Evolutionary conservation across 2,113 vertebrate species (phyloP).

Genomic region (Propithecus coquereli): DNA sequence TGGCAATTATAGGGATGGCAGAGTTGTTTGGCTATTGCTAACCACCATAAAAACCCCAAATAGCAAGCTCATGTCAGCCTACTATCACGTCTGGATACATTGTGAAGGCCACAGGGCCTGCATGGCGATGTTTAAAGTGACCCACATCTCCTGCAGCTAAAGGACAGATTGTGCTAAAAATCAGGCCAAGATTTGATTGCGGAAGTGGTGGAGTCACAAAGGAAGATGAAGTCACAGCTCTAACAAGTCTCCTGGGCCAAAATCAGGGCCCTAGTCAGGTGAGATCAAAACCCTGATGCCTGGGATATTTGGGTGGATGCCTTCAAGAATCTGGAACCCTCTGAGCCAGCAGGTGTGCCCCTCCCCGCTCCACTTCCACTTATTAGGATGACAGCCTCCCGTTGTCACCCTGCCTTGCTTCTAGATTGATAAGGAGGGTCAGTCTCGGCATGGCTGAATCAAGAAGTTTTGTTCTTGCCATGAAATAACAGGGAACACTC

Average conservation of each 20-base stretch:
- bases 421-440: background rate
- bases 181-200: slow-evolving; percentile 48
- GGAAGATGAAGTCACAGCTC: background rate
- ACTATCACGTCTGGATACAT: slow-evolving; percentile 31
- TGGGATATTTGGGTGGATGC: background rate
- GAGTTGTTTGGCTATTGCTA: slow-evolving; percentile 34
- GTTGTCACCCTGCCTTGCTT: background rate
- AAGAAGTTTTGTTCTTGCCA: background rate
- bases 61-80: background rate
- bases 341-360: background rate
- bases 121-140: background rate
- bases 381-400: background rate
- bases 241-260: background rate
- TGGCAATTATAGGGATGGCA: background rate
- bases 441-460: background rate
- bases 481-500: background rate
- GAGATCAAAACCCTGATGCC: background rate
- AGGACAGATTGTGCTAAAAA: slow-evolving; percentile 45
- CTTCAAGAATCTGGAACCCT: background rate
- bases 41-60: background rate
- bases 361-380: background rate
- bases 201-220: background rate
- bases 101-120: slow-evolving; percentile 8
- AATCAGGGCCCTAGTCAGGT: background rate
- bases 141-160: background rate